Evolutionary conservation across 2,113 vertebrate genomes (phyloP).

Genomic region (Rousettus leschenaultii): DNA sequence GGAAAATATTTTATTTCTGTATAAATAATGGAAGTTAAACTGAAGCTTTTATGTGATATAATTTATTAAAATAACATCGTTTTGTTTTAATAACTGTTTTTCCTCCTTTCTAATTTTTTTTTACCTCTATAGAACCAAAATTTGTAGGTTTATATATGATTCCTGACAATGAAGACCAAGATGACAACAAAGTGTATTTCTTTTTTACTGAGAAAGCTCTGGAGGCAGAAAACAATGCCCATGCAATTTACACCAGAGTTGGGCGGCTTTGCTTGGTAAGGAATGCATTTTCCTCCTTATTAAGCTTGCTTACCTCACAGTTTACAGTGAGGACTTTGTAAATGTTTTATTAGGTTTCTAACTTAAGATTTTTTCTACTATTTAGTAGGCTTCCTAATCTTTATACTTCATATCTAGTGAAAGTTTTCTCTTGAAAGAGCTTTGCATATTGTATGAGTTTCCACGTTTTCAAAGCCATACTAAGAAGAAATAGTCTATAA

Average conservation of each 20-base stretch:
- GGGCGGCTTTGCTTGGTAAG: conserved; percentile 94
- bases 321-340: neutral
- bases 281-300: neutral
- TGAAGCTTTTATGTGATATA: neutral
- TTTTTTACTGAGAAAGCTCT: conserved; percentile 96
- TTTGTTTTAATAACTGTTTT: neutral
- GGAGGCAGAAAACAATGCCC: conserved; percentile 85
- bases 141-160: conserved; percentile 94
- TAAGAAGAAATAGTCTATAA: neutral
- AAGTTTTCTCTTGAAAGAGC: neutral
- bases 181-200: conserved; percentile 97
- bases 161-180: conserved; percentile 94
- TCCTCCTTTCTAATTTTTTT: neutral
- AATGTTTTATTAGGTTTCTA: neutral
- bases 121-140: conserved; percentile 88
- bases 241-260: conserved; percentile 89
- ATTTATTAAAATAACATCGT: neutral
- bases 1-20: neutral
- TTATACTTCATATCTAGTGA: neutral
- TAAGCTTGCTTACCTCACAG: neutral
- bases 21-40: neutral
- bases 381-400: neutral
- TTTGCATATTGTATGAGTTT: neutral
- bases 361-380: neutral
- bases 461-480: neutral